Conservation (phyloP, 2,113 vertebrate species). For the Alexandromys fortis region DNA sequence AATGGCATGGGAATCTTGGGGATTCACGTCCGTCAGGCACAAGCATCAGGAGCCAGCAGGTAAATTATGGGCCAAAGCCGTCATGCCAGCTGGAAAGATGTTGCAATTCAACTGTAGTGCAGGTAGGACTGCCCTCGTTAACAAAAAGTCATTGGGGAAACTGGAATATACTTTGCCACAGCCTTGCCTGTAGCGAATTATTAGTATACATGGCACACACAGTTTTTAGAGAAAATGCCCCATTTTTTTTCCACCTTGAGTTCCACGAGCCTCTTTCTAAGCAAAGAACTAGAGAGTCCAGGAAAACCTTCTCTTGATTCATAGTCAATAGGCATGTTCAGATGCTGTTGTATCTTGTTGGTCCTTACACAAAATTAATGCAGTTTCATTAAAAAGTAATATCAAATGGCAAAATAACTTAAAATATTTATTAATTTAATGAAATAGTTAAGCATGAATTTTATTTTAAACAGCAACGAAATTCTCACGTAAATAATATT, state of each 20-base stretch:
- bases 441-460: neutral
- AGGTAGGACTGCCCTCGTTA: slow-evolving; percentile 46
- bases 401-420: slow-evolving; percentile 29
- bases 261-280: neutral
- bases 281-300: neutral
- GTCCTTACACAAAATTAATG: neutral
- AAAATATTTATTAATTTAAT: neutral
- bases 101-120: slow-evolving; percentile 37
- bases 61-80: slow-evolving; percentile 72
- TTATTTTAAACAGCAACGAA: neutral
- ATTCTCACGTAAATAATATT: slow-evolving; percentile 20
- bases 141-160: neutral
- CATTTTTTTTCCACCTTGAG: neutral
- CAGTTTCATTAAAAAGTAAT: neutral
- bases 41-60: slow-evolving; percentile 49
- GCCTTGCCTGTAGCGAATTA: neutral
- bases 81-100: slow-evolving; percentile 65
- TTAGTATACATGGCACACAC: neutral
- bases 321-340: neutral
- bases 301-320: neutral
- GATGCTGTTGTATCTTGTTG: neutral
- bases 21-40: slow-evolving; percentile 46
- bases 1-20: slow-evolving; percentile 62
- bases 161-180: neutral
- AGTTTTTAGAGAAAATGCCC: neutral